Percentiles rank a stretch among this genome's conserved stretches.
phyloP scores from a whole-genome alignment of 2,888 invertebrate genomes.

The Fissipunctia ypsillon region DNA sequence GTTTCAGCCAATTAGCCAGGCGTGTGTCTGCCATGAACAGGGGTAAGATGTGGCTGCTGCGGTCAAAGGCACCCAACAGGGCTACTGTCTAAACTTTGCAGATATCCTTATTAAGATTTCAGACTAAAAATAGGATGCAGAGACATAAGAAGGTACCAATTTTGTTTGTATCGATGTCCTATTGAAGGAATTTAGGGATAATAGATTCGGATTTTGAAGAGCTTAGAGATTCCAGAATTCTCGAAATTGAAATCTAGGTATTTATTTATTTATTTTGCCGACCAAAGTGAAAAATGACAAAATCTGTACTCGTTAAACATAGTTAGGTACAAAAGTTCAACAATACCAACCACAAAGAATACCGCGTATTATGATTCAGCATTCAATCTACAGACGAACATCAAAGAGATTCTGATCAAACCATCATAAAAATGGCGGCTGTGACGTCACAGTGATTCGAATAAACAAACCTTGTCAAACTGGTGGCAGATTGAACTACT shows the following conservation, averaged over 20 bases:
- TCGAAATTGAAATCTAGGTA: background rate
- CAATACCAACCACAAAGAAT: constrained; percentile 29
- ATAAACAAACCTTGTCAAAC: constrained; percentile 61
- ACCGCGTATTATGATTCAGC: constrained; percentile 32
- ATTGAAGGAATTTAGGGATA: background rate
- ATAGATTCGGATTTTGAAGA: background rate
- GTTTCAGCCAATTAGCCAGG: constrained; percentile 56
- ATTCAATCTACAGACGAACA: constrained; percentile 39
- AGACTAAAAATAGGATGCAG: constrained; percentile 9
- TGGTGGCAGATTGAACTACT: constrained; percentile 51
- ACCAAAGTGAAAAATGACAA: background rate
- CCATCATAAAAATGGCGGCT: constrained; percentile 52
- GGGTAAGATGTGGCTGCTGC: constrained; percentile 22
- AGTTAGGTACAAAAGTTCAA: background rate
- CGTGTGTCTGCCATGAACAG: constrained; percentile 21
- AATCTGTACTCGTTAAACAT: constrained; percentile 9
- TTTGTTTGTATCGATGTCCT: background rate
- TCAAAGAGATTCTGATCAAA: constrained; percentile 63
- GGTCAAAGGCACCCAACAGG: constrained; percentile 12
- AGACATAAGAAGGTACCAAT: background rate
- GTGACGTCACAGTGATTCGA: constrained; percentile 55
- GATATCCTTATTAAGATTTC: constrained; percentile 4
- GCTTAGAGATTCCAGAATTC: background rate
- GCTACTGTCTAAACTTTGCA: background rate
- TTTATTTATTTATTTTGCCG: background rate